A percentile compares a stretch with the other conserved stretches of the same genome.
These are phyloP conservation scores for Zaprionus vittiger DNA, from an alignment of 1,140 invertebrate species.

Conservation along the genomic window DNA sequence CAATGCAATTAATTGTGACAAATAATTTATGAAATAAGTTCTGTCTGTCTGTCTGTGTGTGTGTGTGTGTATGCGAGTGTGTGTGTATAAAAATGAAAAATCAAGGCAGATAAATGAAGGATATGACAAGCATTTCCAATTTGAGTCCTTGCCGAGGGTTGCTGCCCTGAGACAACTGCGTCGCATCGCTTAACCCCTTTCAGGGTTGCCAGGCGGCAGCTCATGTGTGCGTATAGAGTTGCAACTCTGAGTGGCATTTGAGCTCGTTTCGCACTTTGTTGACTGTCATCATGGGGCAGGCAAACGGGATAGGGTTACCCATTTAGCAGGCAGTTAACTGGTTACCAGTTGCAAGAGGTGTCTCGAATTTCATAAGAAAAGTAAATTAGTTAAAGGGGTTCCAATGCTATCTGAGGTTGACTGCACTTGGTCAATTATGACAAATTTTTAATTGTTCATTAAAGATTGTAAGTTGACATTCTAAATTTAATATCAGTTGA, in stretches of 20 bases:
- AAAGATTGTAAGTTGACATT: neutral
- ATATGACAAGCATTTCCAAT: conserved; percentile 84
- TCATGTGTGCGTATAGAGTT: neutral
- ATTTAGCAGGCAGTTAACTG: conserved; percentile 14
- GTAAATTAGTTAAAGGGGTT: neutral
- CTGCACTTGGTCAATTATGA: neutral
- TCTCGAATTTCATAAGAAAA: conserved; percentile 5
- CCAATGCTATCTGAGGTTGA: neutral
- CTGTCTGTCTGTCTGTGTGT: conserved; percentile 34
- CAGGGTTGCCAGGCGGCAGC: conserved; percentile 19
- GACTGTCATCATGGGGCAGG: conserved; percentile 39
- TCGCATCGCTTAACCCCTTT: conserved; percentile 68
- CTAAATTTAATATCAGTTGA: too few species aligned
- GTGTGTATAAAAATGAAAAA: conserved; percentile 73
- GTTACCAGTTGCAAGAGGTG: conserved; percentile 5
- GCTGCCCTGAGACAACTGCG: conserved; percentile 24
- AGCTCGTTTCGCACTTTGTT: conserved; percentile 70
- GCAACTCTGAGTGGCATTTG: conserved; percentile 60
- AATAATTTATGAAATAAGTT: conserved; percentile 83
- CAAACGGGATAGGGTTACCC: conserved; percentile 29
- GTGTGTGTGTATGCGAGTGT: conserved; percentile 22
- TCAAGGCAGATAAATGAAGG: conserved; percentile 76
- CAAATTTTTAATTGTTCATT: neutral
- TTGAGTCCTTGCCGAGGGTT: conserved; percentile 62
- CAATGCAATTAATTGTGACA: conserved; percentile 84